phyloP scores from a whole-genome alignment of 1,140 invertebrate species.

The Aphaenogaster rudis region DNA sequence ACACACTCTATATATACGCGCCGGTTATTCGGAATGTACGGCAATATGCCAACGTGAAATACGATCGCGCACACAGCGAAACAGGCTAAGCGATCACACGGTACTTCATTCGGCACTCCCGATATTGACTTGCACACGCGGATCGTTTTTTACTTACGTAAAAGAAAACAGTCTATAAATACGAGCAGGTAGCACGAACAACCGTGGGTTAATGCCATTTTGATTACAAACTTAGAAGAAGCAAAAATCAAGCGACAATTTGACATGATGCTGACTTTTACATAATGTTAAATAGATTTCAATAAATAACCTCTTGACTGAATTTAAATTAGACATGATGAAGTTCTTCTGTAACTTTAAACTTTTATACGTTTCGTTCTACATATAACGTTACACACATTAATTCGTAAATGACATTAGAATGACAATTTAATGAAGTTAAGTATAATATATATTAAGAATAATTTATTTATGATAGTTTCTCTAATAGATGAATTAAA shows the following conservation, averaged over 20 bases:
- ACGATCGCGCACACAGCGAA: slow-evolving; percentile 13
- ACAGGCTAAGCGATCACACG: slow-evolving; percentile 19
- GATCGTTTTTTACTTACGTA: slow-evolving; percentile 31
- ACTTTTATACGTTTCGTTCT: background rate
- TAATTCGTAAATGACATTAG: background rate
- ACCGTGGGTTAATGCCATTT: background rate
- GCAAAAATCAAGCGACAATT: background rate
- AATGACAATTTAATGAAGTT: background rate
- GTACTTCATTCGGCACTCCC: slow-evolving; percentile 37
- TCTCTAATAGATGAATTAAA: background rate
- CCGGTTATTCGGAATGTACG: slow-evolving; percentile 23
- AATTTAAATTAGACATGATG: background rate
- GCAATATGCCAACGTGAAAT: slow-evolving; percentile 52
- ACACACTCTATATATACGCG: background rate
- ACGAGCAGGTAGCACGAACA: background rate
- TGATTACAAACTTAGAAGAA: background rate
- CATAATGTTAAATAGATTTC: background rate
- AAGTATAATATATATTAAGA: background rate
- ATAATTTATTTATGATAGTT: background rate
- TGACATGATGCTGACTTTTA: background rate
- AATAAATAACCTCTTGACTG: background rate
- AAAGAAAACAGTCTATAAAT: background rate
- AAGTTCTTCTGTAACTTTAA: background rate
- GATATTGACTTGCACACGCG: slow-evolving; percentile 43
- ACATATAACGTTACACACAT: background rate